phyloP scores from a whole-genome alignment of 2,888 invertebrate species.

The Drosophila lutescens region DNA sequence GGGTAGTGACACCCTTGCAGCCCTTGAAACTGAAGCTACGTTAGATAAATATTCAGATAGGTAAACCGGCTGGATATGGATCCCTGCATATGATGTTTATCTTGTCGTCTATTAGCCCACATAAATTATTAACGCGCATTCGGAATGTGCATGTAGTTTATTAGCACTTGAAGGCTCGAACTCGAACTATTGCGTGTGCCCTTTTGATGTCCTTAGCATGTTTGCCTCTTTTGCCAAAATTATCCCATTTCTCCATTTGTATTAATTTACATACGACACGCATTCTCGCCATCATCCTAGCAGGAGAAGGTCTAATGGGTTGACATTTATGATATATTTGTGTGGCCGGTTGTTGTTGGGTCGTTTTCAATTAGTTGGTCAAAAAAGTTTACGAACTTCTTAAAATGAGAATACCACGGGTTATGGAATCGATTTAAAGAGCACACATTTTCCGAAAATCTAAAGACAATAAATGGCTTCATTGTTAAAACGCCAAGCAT shows the following conservation, averaged over 20 bases:
- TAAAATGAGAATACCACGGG: neutral
- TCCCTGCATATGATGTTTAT: conserved; percentile 70
- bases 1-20: conserved; percentile 35
- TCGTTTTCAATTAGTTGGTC: conserved; percentile 45
- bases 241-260: conserved; percentile 50
- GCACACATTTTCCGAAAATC: conserved; percentile 4
- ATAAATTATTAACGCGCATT: conserved; percentile 77
- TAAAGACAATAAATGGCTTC: too few species aligned
- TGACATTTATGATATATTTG: conserved; percentile 61
- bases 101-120: conserved; percentile 64
- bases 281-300: conserved; percentile 58
- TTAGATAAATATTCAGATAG: conserved; percentile 26
- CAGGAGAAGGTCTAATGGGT: conserved; percentile 14
- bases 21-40: neutral
- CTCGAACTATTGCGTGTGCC: conserved; percentile 54
- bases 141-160: conserved; percentile 74
- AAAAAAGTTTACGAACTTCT: neutral
- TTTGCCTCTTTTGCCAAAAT: conserved; percentile 45
- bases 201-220: conserved; percentile 77
- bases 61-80: conserved; percentile 22
- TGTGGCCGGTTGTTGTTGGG: conserved; percentile 43
- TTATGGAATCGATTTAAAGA: neutral
- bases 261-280: conserved; percentile 81
- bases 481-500: too few species aligned
- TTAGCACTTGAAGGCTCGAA: conserved; percentile 71